phyloP scores from a whole-genome alignment of 2,888 invertebrate species.

The Netelia virgata region DNA sequence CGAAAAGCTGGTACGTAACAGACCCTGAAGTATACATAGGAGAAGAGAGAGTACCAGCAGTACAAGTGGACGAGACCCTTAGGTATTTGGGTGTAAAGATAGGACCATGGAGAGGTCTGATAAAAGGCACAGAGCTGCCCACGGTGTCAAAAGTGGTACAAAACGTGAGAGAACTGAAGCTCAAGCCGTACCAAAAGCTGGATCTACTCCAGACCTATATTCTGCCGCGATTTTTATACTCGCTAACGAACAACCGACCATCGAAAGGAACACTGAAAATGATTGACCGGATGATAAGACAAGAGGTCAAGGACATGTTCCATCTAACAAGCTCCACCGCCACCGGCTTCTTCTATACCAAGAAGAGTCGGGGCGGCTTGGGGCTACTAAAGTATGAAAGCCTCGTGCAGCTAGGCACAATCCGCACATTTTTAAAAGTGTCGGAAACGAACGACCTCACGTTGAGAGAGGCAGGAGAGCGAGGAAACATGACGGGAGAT shows the following conservation, averaged over 20 bases:
- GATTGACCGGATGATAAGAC: slow-evolving; percentile 32
- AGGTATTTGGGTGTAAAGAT: slow-evolving; percentile 21
- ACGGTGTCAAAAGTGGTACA: background rate
- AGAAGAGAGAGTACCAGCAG: background rate
- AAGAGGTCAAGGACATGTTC: slow-evolving; percentile 43
- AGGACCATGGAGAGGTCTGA: slow-evolving; percentile 36
- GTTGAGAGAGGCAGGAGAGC: background rate
- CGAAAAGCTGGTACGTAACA: slow-evolving; percentile 43
- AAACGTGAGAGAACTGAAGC: slow-evolving; percentile 12
- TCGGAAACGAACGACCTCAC: background rate
- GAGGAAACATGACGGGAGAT: background rate
- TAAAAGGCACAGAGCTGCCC: slow-evolving; percentile 31
- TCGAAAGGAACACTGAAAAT: background rate
- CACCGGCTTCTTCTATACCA: slow-evolving; percentile 39
- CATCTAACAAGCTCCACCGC: slow-evolving; percentile 41
- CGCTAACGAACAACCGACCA: slow-evolving; percentile 20
- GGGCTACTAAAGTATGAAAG: slow-evolving; percentile 25
- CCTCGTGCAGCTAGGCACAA: background rate
- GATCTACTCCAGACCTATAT: slow-evolving; percentile 36
- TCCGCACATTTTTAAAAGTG: background rate
- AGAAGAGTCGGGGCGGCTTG: slow-evolving; percentile 8
- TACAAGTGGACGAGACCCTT: background rate
- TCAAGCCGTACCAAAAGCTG: slow-evolving; percentile 49
- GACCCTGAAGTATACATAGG: slow-evolving; percentile 28
- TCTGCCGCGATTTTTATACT: slow-evolving; percentile 33